These are phyloP conservation scores for Chelonia mydas DNA, from an alignment of 2,797 vertebrate species.

Conservation along the genomic window DNA sequence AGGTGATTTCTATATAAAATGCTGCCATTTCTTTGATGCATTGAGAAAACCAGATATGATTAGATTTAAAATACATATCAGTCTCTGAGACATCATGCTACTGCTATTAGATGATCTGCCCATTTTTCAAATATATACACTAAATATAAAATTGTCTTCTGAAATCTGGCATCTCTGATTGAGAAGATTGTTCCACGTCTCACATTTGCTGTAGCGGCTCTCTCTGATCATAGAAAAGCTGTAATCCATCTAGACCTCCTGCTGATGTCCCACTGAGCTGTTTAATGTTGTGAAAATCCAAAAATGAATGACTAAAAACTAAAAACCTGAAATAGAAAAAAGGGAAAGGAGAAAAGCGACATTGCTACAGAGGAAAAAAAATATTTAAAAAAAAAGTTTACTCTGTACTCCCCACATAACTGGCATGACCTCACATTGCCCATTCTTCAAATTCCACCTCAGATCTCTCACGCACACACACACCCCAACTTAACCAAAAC, in stretches of 20 bases:
- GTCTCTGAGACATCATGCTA: background rate
- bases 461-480: background rate
- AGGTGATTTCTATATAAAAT: background rate
- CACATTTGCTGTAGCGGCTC: background rate
- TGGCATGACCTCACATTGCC: background rate
- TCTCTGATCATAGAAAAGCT: background rate
- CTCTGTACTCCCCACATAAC: background rate
- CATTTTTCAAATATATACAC: background rate
- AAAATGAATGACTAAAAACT: background rate
- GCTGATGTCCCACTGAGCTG: background rate
- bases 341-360: background rate
- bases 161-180: slow-evolving; percentile 11
- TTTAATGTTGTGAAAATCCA: background rate
- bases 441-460: background rate
- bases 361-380: background rate
- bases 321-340: background rate
- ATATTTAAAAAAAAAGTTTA: background rate
- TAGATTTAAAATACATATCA: background rate
- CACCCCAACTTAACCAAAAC: background rate
- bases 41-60: background rate
- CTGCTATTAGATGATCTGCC: background rate
- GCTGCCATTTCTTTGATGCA: background rate
- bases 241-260: background rate
- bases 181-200: background rate
- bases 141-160: background rate